phyloP scores from a whole-genome alignment of 1,140 invertebrate species.

The Leptopilina boulardi region DNA sequence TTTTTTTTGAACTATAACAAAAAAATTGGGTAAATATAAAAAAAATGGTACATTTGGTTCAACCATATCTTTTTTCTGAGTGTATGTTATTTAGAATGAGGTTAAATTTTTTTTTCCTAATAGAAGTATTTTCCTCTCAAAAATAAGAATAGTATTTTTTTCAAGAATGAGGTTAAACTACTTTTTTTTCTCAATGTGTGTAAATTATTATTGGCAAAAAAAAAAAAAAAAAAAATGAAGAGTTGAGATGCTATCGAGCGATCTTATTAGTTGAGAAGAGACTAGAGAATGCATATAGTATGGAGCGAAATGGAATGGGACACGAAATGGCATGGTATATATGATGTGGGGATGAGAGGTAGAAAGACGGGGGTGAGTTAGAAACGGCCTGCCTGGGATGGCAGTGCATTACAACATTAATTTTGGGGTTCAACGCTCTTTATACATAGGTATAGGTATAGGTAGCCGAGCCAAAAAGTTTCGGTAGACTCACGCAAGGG shows the following conservation, averaged over 20 bases:
- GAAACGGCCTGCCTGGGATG: constrained; percentile 43
- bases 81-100: no score
- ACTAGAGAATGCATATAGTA: constrained; percentile 18
- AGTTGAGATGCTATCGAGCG: constrained; percentile 52
- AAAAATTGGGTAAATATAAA: no score
- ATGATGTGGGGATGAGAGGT: constrained; percentile 13
- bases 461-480: constrained; percentile 52
- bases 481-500: constrained; percentile 58
- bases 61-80: no score
- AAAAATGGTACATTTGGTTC: no score
- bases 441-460: constrained; percentile 12
- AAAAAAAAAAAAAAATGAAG: constrained; percentile 34
- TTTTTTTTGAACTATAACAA: no score
- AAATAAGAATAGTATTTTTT: no score
- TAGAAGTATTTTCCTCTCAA: no score
- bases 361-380: constrained; percentile 44
- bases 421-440: constrained; percentile 66
- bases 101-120: no score
- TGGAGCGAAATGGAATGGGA: constrained; percentile 23
- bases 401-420: constrained; percentile 59
- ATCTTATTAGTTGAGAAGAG: constrained; percentile 44
- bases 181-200: no score
- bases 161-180: no score
- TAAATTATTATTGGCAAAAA: no score
- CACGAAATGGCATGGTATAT: constrained; percentile 18